Evolutionary conservation across 2,888 invertebrate species (phyloP), one percentile per base, ranked within the genome.

Genomic region (Noctuana brunneofusca): DNA sequence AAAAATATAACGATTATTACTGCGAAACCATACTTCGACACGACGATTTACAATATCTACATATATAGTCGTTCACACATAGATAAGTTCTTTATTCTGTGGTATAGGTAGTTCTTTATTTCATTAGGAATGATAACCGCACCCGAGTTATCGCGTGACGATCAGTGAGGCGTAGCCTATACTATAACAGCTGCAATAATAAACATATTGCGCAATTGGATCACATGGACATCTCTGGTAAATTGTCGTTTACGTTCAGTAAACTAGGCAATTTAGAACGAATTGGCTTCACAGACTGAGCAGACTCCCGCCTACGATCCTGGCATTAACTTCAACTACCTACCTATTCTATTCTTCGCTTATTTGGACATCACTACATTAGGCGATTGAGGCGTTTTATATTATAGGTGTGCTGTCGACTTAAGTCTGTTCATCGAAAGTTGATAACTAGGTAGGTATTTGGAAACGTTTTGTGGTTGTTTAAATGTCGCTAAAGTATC

Each of bases 181-280:
- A 56, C 48, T 48, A 24, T 24, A 22, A 16, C 41, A 41, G 41
- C 24, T 55, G 38, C 54, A 41, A 52, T 53, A 53, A 53, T 53
- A 53, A 50, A 46, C 22, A 57, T 18, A 60, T 48, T 60, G 60
- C 54, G 60, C 48, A 60, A 60, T 35, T 48, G 60, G 35, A 54
- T 60, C 54, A 38, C 48, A 54, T 48, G 60, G 48, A 46, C 48
- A 35, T 60, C 60, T 60, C 27, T 20, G 27, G 54, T 54, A 54
- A 60, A 54, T 60, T 54, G 60, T 54, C 60, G 35, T 60, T 48
- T 35, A 48, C 35, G 54, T 48, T 54, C 24, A 48, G 46, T 54
- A 54, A 59, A 60, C 60, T 54, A 35, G 60, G 54, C 35, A 60
- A 60, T 60, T 60, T 46, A 53, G 53, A 53, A 16, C 24, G 16